Base-by-base conservation (phyloP, 2,113 vertebrate species). In the Etia nguti region DNA sequence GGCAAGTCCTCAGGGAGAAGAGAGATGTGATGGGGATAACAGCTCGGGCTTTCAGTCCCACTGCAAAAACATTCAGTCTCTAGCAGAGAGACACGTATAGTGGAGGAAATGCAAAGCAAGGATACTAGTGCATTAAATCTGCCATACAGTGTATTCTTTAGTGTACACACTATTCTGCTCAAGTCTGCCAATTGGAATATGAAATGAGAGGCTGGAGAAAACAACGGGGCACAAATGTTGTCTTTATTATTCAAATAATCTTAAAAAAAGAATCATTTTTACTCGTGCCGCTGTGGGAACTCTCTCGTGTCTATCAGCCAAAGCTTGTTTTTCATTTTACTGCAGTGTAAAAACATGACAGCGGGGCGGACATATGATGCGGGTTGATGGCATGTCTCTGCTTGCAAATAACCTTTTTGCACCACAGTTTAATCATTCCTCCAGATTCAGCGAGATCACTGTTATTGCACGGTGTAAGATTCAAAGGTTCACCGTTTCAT, bases 401-500 rank as follows among this genome's bases (percentile, higher is more conserved):
- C 92, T 75, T 91, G 91, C 77, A 82, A 6, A 56, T 84, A 80
- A n/a, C 83, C 81, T 73, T 73, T 87, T 50, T 81, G 59, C 84
- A 81, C 79, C 24, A 46, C 8, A 48, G 55, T 80, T 24, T 60
- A 46, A 52, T 52, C 46, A 77, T 77, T 52, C 73, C 7, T 77
- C 26, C 73, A 60, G 82, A 84, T 84, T 56, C 31, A 29, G 22
- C 6, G 2, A 70, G 41, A 77, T 41, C 29, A 16, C 48, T 89
- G 85, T 56, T 81, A 46, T 81, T 31, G 52, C 10, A 36, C 43
- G 2, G 65, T 36, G 31, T 24, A 54, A 36, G 52, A 43, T 38
- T 26, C n/a, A 15, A 10, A 41, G 26, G 79, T 22, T 56, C 70
- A 43, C 29, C 11, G 31, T 55, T 41, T 81, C 22, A 16, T 24